These are phyloP conservation scores for Hirtodrosophila histrioides DNA, from an alignment of 2,888 invertebrate genomes.

Conservation along the genomic window DNA sequence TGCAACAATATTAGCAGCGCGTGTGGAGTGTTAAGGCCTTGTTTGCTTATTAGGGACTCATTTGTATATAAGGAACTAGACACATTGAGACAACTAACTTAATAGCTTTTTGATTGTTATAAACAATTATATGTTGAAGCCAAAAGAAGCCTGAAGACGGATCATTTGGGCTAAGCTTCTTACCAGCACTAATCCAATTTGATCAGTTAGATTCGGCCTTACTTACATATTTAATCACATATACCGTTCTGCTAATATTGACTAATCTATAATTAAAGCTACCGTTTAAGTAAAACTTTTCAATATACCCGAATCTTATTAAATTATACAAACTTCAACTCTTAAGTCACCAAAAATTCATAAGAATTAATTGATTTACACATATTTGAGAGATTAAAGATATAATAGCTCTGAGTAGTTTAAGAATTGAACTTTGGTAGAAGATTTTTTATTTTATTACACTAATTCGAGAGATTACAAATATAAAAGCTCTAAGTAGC, in stretches of 20 bases:
- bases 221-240: constrained; percentile 4
- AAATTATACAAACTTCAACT: too few relatives aligned
- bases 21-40: constrained; percentile 8
- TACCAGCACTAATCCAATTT: constrained; percentile 31
- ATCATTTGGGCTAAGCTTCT: neutral
- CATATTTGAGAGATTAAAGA: too few relatives aligned
- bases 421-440: too few relatives aligned
- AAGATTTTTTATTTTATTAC: too few relatives aligned
- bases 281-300: constrained; percentile 12
- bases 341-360: too few relatives aligned
- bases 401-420: too few relatives aligned
- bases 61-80: constrained; percentile 7
- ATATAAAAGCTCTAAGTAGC: too few relatives aligned
- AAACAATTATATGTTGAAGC: neutral
- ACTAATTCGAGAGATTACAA: too few relatives aligned
- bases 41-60: constrained; percentile 16
- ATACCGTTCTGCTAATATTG: constrained; percentile 22
- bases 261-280: constrained; percentile 41
- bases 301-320: too few relatives aligned
- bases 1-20: constrained; percentile 8
- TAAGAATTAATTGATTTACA: too few relatives aligned
- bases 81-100: too few relatives aligned
- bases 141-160: neutral
- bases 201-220: constrained; percentile 28
- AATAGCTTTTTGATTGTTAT: too few relatives aligned